Evolutionary conservation across 35 echinoderm and acorn worm genomes (phyloP).

Genomic region (Lytechinus pictus): DNA sequence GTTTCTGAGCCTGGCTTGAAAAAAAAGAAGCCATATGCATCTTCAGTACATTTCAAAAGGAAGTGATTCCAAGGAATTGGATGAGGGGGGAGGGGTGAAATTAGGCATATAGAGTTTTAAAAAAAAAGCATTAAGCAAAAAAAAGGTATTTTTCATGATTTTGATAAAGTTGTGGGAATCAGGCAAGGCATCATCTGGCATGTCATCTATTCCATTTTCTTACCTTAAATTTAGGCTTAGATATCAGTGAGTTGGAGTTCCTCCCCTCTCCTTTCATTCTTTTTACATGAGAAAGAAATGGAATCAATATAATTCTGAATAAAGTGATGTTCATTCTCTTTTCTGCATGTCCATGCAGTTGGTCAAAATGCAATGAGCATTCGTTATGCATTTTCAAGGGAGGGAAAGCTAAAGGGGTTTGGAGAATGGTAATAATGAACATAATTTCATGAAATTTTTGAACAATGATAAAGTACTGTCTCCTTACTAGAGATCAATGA

Average conservation of each 20-base stretch:
- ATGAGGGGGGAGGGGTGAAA: not conserved
- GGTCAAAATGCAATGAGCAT: conserved; percentile 1
- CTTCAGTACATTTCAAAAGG: no score
- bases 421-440: not conserved
- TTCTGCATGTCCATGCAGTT: not conserved
- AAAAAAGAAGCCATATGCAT: no score
- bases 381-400: not conserved
- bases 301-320: not conserved
- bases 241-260: not conserved
- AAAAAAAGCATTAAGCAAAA: no score
- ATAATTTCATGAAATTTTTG: not conserved
- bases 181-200: not conserved
- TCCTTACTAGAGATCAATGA: not conserved
- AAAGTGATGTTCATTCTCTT: not conserved
- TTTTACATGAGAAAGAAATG: not conserved
- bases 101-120: no score
- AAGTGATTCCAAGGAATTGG: not conserved
- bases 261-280: conserved; percentile 17
- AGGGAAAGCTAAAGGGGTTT: not conserved
- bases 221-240: not conserved
- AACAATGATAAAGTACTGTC: not conserved
- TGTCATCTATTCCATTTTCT: not conserved
- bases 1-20: no score
- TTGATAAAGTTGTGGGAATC: not conserved
- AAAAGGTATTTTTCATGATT: not conserved